A percentile compares a stretch with the other conserved stretches of the same genome.
Evolutionary conservation across 1,140 invertebrate species (phyloP).

Genomic region (Halesus radiatus): DNA sequence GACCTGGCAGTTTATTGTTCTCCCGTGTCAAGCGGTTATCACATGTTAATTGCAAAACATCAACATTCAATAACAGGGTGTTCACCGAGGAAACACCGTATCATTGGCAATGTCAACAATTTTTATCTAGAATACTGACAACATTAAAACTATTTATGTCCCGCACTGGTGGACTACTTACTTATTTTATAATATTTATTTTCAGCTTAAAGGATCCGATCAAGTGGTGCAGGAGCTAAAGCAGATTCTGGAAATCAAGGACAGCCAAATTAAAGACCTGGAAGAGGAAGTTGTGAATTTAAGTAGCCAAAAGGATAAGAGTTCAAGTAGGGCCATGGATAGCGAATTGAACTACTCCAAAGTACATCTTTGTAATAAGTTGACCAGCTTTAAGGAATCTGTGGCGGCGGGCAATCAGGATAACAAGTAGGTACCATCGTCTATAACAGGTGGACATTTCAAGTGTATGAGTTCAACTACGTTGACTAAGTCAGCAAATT

Average conservation of each 20-base stretch:
- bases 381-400: neutral
- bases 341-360: neutral
- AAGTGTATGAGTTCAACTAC: neutral
- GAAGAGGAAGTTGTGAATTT: conserved; percentile 20
- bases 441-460: neutral
- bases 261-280: neutral
- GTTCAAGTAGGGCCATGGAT: no score
- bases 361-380: neutral
- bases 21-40: no score
- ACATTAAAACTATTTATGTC: no score
- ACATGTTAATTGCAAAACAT: neutral
- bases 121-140: no score
- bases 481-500: no score
- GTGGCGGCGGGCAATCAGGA: neutral
- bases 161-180: no score
- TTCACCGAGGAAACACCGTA: no score
- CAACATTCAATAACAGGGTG: no score
- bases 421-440: neutral
- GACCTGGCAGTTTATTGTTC: no score
- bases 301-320: neutral
- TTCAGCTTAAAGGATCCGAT: no score
- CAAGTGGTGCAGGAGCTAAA: neutral
- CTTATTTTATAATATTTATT: no score
- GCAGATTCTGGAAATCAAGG: neutral
- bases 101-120: no score